Evolutionary conservation across 2,888 invertebrate species (phyloP).

Genomic region (Drosophila monieri): DNA sequence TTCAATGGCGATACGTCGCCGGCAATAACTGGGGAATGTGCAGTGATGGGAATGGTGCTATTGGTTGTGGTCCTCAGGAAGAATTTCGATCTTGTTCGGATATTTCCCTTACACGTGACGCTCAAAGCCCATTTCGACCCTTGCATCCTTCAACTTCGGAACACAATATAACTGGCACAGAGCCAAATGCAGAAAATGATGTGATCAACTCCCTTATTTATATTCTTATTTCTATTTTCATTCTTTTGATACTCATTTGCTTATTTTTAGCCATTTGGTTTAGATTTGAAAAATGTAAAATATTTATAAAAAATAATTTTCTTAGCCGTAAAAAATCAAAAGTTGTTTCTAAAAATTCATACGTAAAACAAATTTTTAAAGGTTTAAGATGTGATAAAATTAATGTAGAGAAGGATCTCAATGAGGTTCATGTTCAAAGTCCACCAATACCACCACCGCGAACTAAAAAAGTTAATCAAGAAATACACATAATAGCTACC

Average conservation of each 20-base stretch:
- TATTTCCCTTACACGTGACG: conserved; percentile 87
- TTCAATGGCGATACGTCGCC: conserved; percentile 95
- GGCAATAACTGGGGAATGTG: conserved; percentile 94
- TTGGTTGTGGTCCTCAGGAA: conserved; percentile 95
- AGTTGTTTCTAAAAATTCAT: background rate
- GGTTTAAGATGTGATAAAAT: background rate
- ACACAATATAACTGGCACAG: conserved; percentile 48
- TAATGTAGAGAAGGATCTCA: background rate
- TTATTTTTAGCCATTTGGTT: conserved; percentile 87
- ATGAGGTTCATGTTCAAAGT: background rate
- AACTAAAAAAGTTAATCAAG: conserved; percentile 14
- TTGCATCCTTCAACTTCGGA: conserved; percentile 74
- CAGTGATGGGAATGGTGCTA: conserved; percentile 89
- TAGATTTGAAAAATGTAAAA: conserved; percentile 85
- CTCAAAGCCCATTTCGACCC: conserved; percentile 84
- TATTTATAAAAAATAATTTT: conserved; percentile 1
- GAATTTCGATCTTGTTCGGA: conserved; percentile 94
- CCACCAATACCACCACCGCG: conserved; percentile 19
- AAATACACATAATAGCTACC: background rate
- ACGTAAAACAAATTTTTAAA: background rate
- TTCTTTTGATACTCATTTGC: conserved; percentile 88
- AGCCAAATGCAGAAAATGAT: conserved; percentile 48
- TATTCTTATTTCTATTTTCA: conserved; percentile 87
- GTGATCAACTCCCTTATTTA: conserved; percentile 69
- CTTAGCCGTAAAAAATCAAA: background rate